phyloP scores from a whole-genome alignment of 1,140 invertebrate species.

The Theocolax elegans region DNA sequence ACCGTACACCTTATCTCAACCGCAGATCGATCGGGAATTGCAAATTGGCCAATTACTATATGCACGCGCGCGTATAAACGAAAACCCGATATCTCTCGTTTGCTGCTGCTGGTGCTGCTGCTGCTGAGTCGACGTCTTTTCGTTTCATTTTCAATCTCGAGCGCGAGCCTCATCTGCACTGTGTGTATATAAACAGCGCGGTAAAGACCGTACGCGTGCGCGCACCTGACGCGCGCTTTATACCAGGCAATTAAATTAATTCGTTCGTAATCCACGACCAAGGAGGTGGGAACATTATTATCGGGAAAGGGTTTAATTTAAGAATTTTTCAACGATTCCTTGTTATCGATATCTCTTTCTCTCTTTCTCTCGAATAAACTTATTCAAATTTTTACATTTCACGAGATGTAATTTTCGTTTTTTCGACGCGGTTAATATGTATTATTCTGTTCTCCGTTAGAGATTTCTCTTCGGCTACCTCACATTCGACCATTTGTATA shows the following conservation, averaged over 20 bases:
- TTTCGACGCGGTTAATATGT: too few species aligned
- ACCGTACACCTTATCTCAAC: slow-evolving; percentile 7
- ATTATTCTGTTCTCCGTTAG: too few species aligned
- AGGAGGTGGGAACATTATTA: not conserved
- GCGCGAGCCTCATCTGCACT: not conserved
- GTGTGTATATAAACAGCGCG: too few species aligned
- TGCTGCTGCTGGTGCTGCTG: not conserved
- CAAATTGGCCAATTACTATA: slow-evolving; percentile 48
- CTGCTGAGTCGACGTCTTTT: too few species aligned
- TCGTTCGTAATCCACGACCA: too few species aligned
- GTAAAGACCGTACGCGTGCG: slow-evolving; percentile 8
- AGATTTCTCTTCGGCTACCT: too few species aligned
- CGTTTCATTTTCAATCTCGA: slow-evolving; percentile 24
- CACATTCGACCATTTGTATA: not conserved
- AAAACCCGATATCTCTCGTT: slow-evolving; percentile 32
- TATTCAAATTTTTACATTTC: not conserved
- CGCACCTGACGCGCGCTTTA: slow-evolving; percentile 25
- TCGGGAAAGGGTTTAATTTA: slow-evolving; percentile 15
- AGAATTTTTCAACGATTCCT: not conserved
- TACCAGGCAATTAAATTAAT: slow-evolving; percentile 22
- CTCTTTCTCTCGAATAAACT: not conserved
- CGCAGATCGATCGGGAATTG: slow-evolving; percentile 43
- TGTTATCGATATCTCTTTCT: not conserved
- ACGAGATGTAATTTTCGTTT: not conserved
- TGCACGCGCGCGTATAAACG: not conserved